Base-by-base conservation (phyloP, 1,140 invertebrate species). In the Papilio dardanus region DNA sequence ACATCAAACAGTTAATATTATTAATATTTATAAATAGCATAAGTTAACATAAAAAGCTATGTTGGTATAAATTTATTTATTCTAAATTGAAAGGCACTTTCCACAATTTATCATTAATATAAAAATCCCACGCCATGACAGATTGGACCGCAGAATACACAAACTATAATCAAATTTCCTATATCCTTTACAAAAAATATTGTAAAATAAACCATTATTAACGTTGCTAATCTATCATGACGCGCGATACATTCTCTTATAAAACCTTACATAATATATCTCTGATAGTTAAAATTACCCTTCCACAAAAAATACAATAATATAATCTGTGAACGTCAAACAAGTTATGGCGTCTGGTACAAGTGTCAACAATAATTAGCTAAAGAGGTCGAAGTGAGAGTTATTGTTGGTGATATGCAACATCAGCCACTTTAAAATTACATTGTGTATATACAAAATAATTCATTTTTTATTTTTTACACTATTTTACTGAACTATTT, bases 31-130 rank as follows among this genome's bases (percentile, higher is more conserved):
- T 92, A 93, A 92, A 92, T 92, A 92, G 90, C 90, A 90, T 92
- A 92, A 91, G 88, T 91, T 92, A 93, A 93, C 90, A 92, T 92
- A 93, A 90, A 92, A 92, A 93, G 89, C 92, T 92, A 91, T 92
- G 86, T 92, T 86, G 86, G 89, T 92, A 93, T 92, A 92, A 93
- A 93, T 93, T 93, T 91, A 91, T 88, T 88, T 87, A 88, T 87
- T 91, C 88, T 91, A 91, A 88, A 84, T 91, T 89, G 84, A 91
- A 93, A 92, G 90, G 92, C 90, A 92, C 90, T 92, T 92, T 91
- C 85, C 89, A 88, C 88, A 91, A 90, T 91, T 90, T 91, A 92
- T 90, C 77, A 87, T 86, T 89, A 86, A 86, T 85, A 77, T 81
- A 88, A 81, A 80, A 75, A 77, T 81, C 78, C 86, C 81, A 85